phyloP scores from a whole-genome alignment of 2,113 vertebrate species.

The Macroglossus sobrinus region DNA sequence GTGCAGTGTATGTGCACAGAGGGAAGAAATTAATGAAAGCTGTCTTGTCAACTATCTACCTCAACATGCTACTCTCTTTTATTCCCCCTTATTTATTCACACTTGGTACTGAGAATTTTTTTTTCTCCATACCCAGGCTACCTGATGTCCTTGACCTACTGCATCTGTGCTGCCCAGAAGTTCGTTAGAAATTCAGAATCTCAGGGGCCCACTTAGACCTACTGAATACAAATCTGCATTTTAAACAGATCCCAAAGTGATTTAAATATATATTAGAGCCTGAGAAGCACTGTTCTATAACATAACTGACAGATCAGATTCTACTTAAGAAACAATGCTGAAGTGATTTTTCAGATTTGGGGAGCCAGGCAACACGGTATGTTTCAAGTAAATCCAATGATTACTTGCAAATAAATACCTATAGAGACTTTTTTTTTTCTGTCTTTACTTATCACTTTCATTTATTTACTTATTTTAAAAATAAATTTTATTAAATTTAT shows the following conservation, averaged over 20 bases:
- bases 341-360: constrained; percentile 1
- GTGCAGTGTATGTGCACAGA: not conserved
- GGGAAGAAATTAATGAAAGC: not conserved
- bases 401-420: constrained; percentile 51
- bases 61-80: not conserved
- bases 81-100: not conserved
- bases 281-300: rapidly evolving
- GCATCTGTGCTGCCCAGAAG: rapidly evolving
- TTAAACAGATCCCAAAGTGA: not conserved
- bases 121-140: not conserved
- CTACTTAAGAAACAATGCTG: not conserved
- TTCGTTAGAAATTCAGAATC: not conserved
- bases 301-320: not conserved
- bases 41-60: not conserved
- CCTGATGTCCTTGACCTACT: not conserved
- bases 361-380: not conserved
- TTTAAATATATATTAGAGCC: not conserved
- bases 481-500: too few species aligned
- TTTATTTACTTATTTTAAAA: constrained; percentile 7
- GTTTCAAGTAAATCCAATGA: not conserved
- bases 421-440: constrained; percentile 11
- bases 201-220: not conserved
- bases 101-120: not conserved
- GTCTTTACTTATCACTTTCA: constrained; percentile 31
- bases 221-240: not conserved